phyloP scores from a whole-genome alignment of 1,140 invertebrate genomes.

The Chymomyza costata region DNA sequence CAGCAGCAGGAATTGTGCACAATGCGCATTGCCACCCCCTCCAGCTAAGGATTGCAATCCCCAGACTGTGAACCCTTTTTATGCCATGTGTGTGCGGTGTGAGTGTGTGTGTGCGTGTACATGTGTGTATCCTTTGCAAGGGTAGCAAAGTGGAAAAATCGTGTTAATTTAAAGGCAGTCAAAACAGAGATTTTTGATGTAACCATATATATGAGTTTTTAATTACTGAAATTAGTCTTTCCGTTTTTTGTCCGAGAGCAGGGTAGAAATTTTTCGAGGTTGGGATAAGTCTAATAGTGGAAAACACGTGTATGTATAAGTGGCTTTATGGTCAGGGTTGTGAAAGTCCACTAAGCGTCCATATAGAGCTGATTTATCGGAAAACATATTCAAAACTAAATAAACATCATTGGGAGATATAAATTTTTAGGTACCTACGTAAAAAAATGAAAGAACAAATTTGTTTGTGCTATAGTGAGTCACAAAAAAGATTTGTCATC shows the following conservation, averaged over 20 bases:
- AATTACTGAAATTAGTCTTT: conserved; percentile 72
- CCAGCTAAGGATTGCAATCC: conserved; percentile 9
- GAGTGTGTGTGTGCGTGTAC: background rate
- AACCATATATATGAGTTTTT: conserved; percentile 73
- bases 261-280: background rate
- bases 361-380: too few species aligned
- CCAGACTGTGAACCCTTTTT: conserved; percentile 27
- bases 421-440: too few species aligned
- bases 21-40: background rate
- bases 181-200: conserved; percentile 41
- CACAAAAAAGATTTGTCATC: too few species aligned
- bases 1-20: conserved; percentile 22
- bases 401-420: too few species aligned
- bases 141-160: conserved; percentile 60
- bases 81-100: conserved; percentile 19
- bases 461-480: too few species aligned
- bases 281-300: background rate
- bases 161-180: conserved; percentile 61
- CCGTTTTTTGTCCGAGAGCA: conserved; percentile 30
- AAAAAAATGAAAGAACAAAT: too few species aligned
- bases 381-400: too few species aligned
- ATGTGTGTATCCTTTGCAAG: conserved; percentile 24
- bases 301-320: too few species aligned
- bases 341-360: too few species aligned
- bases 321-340: too few species aligned